Evolutionary conservation across 2,888 invertebrate species (phyloP), one percentile per base, ranked within the genome.

Genomic region (Drosophila meridionalis): DNA sequence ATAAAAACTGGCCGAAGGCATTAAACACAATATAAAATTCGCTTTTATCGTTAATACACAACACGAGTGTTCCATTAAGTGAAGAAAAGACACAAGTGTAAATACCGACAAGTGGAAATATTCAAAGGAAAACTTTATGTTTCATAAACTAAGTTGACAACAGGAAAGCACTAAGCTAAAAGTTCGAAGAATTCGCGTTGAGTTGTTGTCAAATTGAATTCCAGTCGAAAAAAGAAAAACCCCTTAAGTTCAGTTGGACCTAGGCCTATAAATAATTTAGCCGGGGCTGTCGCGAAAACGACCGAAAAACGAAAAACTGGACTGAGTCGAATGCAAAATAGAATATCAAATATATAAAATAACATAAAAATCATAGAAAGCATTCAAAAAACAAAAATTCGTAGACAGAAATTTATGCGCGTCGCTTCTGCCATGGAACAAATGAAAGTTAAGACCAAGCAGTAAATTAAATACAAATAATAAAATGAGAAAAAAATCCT

Each of bases 371-470:
- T 34, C 43, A 50, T 9, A 73, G 6, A 57, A 42, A 60, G 72
- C 66, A 74, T 69, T 50, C n/a, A 50, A 32, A 32, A 69, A 70
- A 60, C 45, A 58, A 47, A 67, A 67, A 61, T 59, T 67, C 69
- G 56, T 73, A 71, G 73, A 77, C 59, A 56, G 57, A 68, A 79
- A 78, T 78, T 78, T 77, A 77, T 84, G 87, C 69, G 66, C 26
- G 67, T 34, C 47, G 66, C 43, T 65, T 63, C 61, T 73, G 80
- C 80, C 74, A 82, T 88, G 84, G 80, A 88, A 80, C 71, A 76
- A 76, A 83, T 77, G 67, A 73, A 83, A 80, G 73, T 77, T 80
- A 67, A 83, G 65, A 30, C 60, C 42, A 20, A n/a, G 38, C 47
- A 60, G 20, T 61, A 61, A 52, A 63, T 38, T 20, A 73, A 69